A percentile compares a stretch with the other conserved stretches of the same genome.
Conservation (phyloP, 2,797 vertebrate species). For the Sus cebifrons region DNA sequence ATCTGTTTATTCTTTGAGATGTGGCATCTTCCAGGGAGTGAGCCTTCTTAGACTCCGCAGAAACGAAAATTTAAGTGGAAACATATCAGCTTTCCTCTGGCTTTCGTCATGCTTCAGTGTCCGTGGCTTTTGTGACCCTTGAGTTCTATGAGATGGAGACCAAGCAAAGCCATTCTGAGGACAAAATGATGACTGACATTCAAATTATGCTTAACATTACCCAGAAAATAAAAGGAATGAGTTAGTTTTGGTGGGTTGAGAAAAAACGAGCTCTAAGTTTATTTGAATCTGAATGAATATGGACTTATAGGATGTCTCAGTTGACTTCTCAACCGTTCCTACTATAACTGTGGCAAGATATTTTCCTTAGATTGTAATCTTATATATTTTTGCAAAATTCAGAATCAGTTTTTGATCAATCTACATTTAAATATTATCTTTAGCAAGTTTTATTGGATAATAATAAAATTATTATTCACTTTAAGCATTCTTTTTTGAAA, state of each 20-base stretch:
- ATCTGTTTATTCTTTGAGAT: slow-evolving; percentile 49
- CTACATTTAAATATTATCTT: not conserved
- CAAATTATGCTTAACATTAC: slow-evolving; percentile 63
- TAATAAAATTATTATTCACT: not conserved
- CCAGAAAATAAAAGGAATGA: slow-evolving; percentile 64
- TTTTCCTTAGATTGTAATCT: not conserved
- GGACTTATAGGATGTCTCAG: not conserved
- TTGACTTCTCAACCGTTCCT: not conserved
- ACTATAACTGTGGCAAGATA: not conserved
- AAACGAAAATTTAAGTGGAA: slow-evolving; percentile 52
- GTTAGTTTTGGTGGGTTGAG: slow-evolving; percentile 19
- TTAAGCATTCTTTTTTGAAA: not conserved
- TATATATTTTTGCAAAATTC: slow-evolving; percentile 19
- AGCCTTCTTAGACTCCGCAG: not conserved
- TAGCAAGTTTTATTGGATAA: not conserved
- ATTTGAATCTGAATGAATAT: slow-evolving; percentile 46
- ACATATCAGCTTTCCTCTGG: not conserved
- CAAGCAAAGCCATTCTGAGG: slow-evolving; percentile 62
- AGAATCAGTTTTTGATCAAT: not conserved
- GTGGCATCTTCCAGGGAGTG: slow-evolving; percentile 1
- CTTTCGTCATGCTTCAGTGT: slow-evolving; percentile 62
- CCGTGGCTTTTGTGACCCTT: slow-evolving; percentile 53
- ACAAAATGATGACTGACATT: slow-evolving; percentile 65
- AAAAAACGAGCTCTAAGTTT: slow-evolving; percentile 16
- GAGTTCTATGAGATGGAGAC: not conserved